Conservation (phyloP, 2,797 vertebrate species). For the Octomys mimax region DNA sequence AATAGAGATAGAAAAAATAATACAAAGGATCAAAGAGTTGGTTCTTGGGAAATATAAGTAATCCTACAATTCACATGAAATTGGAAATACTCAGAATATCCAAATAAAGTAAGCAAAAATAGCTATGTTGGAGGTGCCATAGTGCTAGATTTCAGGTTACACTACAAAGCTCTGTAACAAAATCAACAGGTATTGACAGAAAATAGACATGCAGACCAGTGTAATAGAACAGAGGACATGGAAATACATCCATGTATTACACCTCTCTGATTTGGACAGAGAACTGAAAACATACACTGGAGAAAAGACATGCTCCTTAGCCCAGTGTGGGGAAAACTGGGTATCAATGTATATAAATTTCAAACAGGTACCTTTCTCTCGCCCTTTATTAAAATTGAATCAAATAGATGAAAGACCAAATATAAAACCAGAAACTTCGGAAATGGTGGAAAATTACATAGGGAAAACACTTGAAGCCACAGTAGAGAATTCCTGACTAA, state of each 20-base stretch:
- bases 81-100: background rate
- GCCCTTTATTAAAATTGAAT: background rate
- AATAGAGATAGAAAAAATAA: background rate
- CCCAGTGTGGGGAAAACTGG: background rate
- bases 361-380: background rate
- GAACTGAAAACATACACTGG: background rate
- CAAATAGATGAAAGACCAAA: background rate
- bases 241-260: background rate
- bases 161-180: background rate
- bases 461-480: background rate
- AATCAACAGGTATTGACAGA: background rate
- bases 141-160: background rate
- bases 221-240: background rate
- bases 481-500: background rate
- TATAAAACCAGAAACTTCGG: background rate
- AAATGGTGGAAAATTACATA: background rate
- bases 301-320: background rate
- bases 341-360: background rate
- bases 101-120: background rate
- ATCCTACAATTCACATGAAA: background rate
- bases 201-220: background rate
- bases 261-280: background rate
- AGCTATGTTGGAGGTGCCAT: background rate
- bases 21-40: background rate
- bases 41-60: background rate